These are phyloP conservation scores for Lindbergichthys nudifrons DNA, from an alignment of 2,797 vertebrate genomes.

Conservation along the genomic window DNA sequence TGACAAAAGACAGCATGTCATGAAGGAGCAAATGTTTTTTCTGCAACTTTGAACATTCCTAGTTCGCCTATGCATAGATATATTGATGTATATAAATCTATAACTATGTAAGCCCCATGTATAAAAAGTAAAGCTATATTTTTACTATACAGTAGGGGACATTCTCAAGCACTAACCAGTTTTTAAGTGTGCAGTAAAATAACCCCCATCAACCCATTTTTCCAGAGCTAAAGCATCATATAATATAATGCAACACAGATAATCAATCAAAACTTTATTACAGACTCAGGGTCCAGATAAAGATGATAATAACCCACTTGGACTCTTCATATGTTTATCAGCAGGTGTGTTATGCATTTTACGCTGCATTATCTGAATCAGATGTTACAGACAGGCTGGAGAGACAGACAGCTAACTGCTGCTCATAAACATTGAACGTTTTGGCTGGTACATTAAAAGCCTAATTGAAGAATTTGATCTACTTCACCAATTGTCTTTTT, in stretches of 20 bases:
- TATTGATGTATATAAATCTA: conserved; percentile 1
- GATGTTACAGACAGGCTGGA: conserved; percentile 69
- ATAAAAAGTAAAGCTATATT: conserved; percentile 8
- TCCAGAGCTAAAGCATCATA: conserved; percentile 13
- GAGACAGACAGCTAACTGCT: conserved; percentile 63
- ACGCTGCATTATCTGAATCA: conserved; percentile 35
- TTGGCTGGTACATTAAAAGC: conserved; percentile 40
- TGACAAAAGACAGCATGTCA: conserved; percentile 24
- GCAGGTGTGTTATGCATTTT: conserved; percentile 68
- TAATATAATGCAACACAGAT: conserved; percentile 28
- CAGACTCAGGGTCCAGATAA: not conserved
- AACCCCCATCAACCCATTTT: conserved; percentile 13
- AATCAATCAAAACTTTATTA: no score
- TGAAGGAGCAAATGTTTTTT: not conserved
- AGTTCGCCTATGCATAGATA: not conserved
- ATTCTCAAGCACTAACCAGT: not conserved
- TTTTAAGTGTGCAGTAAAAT: conserved; percentile 18
- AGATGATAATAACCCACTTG: conserved; percentile 40
- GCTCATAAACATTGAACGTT: conserved; percentile 58
- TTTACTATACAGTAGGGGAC: not conserved
- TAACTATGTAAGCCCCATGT: not conserved
- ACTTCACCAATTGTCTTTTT: conserved; percentile 66
- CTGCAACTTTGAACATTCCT: conserved; percentile 1
- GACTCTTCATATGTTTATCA: conserved; percentile 41
- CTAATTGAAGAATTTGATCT: conserved; percentile 72